A percentile compares a stretch with the other conserved stretches of the same genome.
Conservation (phyloP, 2,888 invertebrate species). For the Corythucha ciliata region DNA sequence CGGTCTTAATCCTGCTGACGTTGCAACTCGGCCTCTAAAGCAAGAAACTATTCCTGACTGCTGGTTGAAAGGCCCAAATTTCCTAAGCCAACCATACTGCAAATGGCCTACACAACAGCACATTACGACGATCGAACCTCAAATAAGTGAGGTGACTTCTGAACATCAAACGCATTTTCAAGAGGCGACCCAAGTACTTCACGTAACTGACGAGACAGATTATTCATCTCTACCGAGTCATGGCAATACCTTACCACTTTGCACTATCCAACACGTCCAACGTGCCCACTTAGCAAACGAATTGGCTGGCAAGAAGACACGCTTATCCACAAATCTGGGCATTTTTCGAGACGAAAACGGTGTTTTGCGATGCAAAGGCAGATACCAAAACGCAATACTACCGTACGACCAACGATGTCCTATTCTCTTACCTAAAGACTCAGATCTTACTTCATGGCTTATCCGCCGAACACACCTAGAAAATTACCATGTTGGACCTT, state of each 20-base stretch:
- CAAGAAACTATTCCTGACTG: background rate
- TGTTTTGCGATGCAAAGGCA: slow-evolving; percentile 8
- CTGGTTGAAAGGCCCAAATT: background rate
- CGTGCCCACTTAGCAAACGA: background rate
- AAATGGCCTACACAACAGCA: background rate
- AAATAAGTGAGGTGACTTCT: background rate
- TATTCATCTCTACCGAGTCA: no score
- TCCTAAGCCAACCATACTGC: background rate
- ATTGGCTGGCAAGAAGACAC: background rate
- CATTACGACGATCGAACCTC: background rate
- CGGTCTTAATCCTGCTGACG: slow-evolving; percentile 7
- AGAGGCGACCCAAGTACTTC: no score
- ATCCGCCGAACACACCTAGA: background rate
- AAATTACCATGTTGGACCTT: slow-evolving; percentile 1
- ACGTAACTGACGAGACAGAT: no score
- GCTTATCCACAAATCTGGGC: background rate
- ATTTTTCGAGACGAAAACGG: slow-evolving; percentile 2
- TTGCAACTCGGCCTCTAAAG: background rate
- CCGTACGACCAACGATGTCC: slow-evolving; percentile 10
- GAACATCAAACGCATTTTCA: no score
- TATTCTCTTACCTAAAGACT: slow-evolving; percentile 3
- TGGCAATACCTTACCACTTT: no score
- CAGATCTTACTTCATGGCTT: background rate
- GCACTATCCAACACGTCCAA: no score
- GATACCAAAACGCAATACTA: slow-evolving; percentile 7